phyloP scores from a whole-genome alignment of 2,797 vertebrate species.

The Ptychobarbus kaznakovi region DNA sequence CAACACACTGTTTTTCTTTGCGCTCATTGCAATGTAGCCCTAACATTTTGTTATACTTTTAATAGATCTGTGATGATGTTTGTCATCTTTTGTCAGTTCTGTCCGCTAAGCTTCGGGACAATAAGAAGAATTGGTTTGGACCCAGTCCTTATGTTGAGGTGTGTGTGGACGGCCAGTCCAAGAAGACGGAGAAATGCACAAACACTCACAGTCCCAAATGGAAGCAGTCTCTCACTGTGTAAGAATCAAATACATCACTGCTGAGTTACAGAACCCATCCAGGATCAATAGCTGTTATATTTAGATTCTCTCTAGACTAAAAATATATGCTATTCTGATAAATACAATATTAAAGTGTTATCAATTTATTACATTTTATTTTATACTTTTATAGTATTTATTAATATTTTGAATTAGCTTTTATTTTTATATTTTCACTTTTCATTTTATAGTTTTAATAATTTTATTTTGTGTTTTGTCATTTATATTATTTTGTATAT shows the following conservation, averaged over 20 bases:
- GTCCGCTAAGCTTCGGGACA: conserved; percentile 97
- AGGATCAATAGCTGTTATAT: not conserved
- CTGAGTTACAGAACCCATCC: not conserved
- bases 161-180: conserved; percentile 94
- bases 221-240: conserved; percentile 98
- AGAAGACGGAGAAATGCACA: conserved; percentile 97
- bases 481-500: no score
- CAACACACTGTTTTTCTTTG: not conserved
- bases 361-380: no score
- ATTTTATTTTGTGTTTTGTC: no score
- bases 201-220: conserved; percentile 98
- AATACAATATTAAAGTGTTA: no score
- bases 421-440: no score
- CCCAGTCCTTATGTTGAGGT: conserved; percentile 98
- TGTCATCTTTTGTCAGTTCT: conserved; percentile 80
- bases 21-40: no score
- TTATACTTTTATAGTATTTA: no score
- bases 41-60: not conserved
- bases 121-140: conserved; percentile 98
- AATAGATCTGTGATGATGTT: not conserved
- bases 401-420: no score
- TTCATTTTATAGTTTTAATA: no score
- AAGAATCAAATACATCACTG: conserved; percentile 68
- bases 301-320: not conserved
- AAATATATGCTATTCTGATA: no score